Conservation (phyloP, 2,113 vertebrate genomes). For the Petrocephalus microphthalmus region DNA sequence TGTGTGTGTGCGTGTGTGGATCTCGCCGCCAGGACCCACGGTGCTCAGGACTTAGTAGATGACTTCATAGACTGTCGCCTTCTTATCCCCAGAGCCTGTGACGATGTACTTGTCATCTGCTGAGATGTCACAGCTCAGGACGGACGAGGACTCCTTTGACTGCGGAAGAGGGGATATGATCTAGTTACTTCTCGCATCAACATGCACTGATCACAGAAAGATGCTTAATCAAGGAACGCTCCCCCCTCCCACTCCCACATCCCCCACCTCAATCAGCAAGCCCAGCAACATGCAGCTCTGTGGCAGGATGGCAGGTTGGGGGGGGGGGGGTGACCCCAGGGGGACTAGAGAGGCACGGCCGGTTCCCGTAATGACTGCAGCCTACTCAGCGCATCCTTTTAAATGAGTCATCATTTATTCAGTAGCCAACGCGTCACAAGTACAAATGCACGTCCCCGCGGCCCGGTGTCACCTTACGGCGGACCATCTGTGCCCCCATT, state of each 20-base stretch:
- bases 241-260: neutral
- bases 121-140: constrained; percentile 94
- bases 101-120: constrained; percentile 96
- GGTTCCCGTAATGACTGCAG: neutral
- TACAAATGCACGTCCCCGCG: neutral
- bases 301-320: neutral
- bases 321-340: neutral
- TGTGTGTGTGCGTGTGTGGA: neutral
- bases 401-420: neutral
- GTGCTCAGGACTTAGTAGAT: constrained; percentile 72
- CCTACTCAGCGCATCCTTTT: neutral
- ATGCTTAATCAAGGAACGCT: neutral
- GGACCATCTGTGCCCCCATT: neutral
- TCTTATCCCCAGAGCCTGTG: constrained; percentile 95
- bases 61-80: constrained; percentile 95
- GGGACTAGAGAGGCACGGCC: too few species aligned
- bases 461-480: neutral
- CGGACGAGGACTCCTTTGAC: constrained; percentile 95
- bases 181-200: neutral
- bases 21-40: constrained; percentile 16
- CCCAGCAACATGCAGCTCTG: neutral
- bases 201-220: neutral
- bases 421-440: neutral
- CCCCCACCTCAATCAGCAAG: neutral
- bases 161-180: constrained; percentile 37